phyloP scores from a whole-genome alignment of 2,888 invertebrate genomes.

The Lithodes maja region DNA sequence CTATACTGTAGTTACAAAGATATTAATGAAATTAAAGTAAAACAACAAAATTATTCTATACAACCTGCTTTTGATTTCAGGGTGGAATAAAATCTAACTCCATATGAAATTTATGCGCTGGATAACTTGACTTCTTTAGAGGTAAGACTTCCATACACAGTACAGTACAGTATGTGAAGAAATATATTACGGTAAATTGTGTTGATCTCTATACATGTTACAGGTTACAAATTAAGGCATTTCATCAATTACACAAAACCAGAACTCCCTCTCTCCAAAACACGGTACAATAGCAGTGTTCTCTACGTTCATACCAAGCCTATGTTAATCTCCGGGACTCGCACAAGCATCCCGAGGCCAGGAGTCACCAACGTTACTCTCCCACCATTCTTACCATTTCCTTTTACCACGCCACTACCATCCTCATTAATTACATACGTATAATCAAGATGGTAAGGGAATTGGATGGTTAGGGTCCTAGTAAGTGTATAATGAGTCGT shows the following conservation, averaged over 20 bases:
- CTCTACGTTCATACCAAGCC: slow-evolving; percentile 34
- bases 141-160: slow-evolving; percentile 11
- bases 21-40: slow-evolving; percentile 23
- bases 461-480: no score
- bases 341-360: not conserved
- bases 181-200: slow-evolving; percentile 43
- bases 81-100: slow-evolving; percentile 9
- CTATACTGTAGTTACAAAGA: not conserved
- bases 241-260: slow-evolving; percentile 45
- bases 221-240: slow-evolving; percentile 63
- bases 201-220: slow-evolving; percentile 45
- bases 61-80: slow-evolving; percentile 60
- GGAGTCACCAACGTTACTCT: no score
- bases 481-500: no score
- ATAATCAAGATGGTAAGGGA: no score
- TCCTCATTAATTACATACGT: no score
- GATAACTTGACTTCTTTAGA: not conserved
- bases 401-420: no score
- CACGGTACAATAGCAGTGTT: no score
- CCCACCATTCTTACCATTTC: no score
- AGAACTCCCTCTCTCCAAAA: not conserved
- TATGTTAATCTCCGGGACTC: slow-evolving; percentile 34
- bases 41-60: slow-evolving; percentile 27
- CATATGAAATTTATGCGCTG: not conserved
- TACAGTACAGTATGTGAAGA: not conserved